Conservation (phyloP, 2,113 vertebrate genomes). For the Ondatra zibethicus region DNA sequence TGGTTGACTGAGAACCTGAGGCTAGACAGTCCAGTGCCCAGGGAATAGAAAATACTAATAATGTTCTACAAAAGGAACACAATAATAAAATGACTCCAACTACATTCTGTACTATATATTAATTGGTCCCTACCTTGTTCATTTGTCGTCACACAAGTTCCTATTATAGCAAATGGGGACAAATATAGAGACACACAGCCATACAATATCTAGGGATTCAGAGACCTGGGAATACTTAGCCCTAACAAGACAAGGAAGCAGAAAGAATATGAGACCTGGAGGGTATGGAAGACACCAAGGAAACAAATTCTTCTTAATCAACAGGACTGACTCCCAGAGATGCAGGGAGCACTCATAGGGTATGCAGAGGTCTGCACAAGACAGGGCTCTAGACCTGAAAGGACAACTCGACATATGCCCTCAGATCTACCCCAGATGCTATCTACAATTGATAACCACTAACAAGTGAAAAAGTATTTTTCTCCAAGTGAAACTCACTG, state of each 20-base stretch:
- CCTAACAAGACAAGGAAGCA: not conserved
- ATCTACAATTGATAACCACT: too few species aligned
- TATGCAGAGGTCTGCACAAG: not conserved
- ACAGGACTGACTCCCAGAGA: not conserved
- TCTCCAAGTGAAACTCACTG: not conserved
- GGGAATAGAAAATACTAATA: not conserved
- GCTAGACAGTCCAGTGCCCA: not conserved
- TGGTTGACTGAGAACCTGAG: not conserved
- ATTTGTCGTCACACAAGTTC: not conserved
- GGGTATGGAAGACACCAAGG: not conserved
- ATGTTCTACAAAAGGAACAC: not conserved
- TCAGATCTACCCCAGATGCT: too few species aligned
- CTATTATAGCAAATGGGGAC: not conserved
- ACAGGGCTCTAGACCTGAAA: not conserved
- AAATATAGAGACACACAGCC: not conserved
- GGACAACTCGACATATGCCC: too few species aligned
- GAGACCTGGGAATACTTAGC: not conserved
- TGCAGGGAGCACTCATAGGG: not conserved
- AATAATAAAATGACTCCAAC: not conserved
- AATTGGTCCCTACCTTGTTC: not conserved
- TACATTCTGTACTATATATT: not conserved
- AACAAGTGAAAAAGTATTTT: not conserved
- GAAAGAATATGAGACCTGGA: not conserved
- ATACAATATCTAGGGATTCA: not conserved
- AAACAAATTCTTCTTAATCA: not conserved